These are phyloP conservation scores for Saguinus imperator DNA, from an alignment of 2,113 vertebrate genomes.

Conservation along the genomic window DNA sequence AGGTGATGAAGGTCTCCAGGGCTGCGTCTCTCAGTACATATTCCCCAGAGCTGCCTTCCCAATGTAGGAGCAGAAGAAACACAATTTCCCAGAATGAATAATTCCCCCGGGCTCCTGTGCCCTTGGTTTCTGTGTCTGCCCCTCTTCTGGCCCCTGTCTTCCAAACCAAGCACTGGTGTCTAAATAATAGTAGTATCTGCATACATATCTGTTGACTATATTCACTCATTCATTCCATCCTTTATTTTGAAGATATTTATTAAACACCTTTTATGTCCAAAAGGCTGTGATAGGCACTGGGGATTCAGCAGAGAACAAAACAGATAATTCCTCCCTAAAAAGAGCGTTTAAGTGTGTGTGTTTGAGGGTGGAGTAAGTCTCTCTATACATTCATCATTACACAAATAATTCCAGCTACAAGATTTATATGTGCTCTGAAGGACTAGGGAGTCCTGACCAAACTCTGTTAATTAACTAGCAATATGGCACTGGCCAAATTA, in stretches of 20 bases:
- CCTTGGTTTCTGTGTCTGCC: not conserved
- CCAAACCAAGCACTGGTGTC: not conserved
- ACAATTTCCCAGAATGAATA: not conserved
- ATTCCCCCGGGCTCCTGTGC: not conserved
- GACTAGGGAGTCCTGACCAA: not conserved
- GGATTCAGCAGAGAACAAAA: not conserved
- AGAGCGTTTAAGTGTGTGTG: not conserved
- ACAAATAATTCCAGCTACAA: not conserved
- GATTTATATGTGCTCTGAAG: not conserved
- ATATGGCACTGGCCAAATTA: not conserved
- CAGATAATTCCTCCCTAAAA: not conserved
- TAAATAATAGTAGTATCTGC: not conserved
- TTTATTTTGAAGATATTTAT: constrained; percentile 24
- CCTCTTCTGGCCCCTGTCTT: not conserved
- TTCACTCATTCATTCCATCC: not conserved
- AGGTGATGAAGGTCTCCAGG: not conserved
- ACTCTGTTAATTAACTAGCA: not conserved
- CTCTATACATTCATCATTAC: not conserved
- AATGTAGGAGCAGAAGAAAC: not conserved
- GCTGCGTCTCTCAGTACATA: not conserved
- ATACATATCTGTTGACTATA: not conserved
- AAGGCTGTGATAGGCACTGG: not conserved
- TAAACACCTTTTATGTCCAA: not conserved
- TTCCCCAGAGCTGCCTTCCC: not conserved
- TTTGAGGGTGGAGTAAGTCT: not conserved